Base-by-base conservation (phyloP, 2,113 vertebrate genomes). In the Reinhardtius hippoglossoides region DNA sequence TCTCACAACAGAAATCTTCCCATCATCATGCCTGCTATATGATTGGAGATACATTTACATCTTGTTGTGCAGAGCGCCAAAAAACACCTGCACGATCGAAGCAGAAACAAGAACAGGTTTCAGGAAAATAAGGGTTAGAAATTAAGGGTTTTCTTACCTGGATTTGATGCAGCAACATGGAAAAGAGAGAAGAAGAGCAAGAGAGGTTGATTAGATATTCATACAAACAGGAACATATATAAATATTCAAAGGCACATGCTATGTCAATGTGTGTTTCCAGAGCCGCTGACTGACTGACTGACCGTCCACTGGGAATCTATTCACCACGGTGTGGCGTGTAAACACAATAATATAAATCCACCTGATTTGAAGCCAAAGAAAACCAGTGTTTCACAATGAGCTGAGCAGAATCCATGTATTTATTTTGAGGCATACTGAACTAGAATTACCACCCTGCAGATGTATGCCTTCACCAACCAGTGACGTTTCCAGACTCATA, bases 111-210 rank as follows among this genome's bases (percentile, higher is more conserved):
- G 37, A 8, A 35, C 8, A 23, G 44, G 35, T 62, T 59, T 20
- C 23, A 82, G 12, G 37, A 27, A 10, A 56, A 70, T 16, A 15
- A 16, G 50, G n/a, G n/a, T n/a, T n/a, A 46, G 42, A 46, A 12
- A 16, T 14, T 12, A 16, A 12, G 0, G 14, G 44, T 8, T 31
- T 26, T 86, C 81, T 87, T 87, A 89, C 88, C 88, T 90, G 76
- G 26, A 81, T 76, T 44, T 46, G 76, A 62, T 3, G 61, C 24
- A 50, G 70, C 71, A 9, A 27, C 74, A 85, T 71, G 44, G 48
- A 81, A 82, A 76, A 64, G 26, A 71, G 14, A 60, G 15, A 67
- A 71, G 9, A 27, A 24, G 52, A 77, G 2, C 9, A 18, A 24
- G 60, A 48, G 23, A 37, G 44, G 27, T 64, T 13, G 3, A 76